Percentiles rank a stretch among this genome's conserved stretches.
phyloP scores from a whole-genome alignment of 2,797 vertebrate genomes.

The Rhodeus uyekii region DNA sequence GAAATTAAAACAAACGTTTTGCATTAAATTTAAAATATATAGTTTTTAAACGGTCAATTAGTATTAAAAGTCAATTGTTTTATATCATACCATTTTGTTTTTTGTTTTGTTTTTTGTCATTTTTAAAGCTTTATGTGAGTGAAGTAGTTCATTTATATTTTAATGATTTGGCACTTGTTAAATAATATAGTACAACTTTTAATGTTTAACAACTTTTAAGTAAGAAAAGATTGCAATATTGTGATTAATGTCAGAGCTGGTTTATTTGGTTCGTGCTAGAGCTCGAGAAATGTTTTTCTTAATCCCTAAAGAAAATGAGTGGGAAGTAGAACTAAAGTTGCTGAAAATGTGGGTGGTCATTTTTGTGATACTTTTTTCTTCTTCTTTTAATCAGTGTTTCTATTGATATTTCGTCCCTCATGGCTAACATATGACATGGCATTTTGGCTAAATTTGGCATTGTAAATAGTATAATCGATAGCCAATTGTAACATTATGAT shows the following conservation, averaged over 20 bases:
- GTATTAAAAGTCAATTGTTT: background rate
- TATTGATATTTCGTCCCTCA: background rate
- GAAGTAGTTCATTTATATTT: background rate
- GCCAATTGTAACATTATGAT: background rate
- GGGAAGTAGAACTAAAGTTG: background rate
- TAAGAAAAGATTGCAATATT: background rate
- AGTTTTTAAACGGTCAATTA: background rate
- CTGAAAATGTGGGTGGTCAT: background rate
- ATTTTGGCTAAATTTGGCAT: background rate
- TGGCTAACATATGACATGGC: background rate
- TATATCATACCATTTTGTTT: background rate
- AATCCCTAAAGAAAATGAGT: background rate
- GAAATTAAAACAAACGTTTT: background rate
- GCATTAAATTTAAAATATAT: background rate
- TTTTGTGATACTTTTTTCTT: background rate
- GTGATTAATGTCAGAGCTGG: background rate
- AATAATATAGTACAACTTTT: background rate
- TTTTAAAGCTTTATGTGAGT: background rate
- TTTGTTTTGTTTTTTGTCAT: background rate
- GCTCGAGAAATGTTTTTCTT: background rate
- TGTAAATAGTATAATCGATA: conserved; percentile 14
- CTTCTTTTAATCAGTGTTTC: background rate
- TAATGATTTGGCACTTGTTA: background rate
- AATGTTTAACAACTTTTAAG: background rate
- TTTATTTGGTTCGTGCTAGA: background rate